These are phyloP conservation scores for Chrosomus eos DNA, from an alignment of 2,797 vertebrate species.

Conservation along the genomic window DNA sequence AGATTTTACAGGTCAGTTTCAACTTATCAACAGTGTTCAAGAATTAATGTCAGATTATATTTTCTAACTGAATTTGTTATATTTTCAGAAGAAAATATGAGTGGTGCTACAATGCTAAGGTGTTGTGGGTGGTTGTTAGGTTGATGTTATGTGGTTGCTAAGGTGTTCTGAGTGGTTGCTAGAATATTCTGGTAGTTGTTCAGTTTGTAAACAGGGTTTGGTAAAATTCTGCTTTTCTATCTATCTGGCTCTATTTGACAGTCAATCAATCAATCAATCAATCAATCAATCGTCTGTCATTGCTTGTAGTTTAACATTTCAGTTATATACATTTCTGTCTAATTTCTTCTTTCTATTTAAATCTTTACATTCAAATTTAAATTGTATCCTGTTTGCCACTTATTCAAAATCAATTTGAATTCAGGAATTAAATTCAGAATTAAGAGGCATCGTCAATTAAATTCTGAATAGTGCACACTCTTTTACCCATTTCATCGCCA, in stretches of 20 bases:
- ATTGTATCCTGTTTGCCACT: background rate
- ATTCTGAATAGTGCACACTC: background rate
- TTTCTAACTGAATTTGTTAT: background rate
- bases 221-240: background rate
- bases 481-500: background rate
- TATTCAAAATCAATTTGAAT: background rate
- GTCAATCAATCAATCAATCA: background rate
- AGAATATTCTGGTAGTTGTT: background rate
- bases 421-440: background rate
- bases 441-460: background rate
- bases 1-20: constrained; percentile 79
- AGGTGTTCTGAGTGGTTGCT: background rate
- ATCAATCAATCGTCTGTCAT: background rate
- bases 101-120: background rate
- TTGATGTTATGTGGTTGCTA: background rate
- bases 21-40: background rate
- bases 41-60: background rate
- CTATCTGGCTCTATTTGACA: background rate
- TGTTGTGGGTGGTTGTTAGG: background rate
- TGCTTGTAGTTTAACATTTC: too few relatives aligned
- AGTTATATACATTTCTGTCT: too few relatives aligned
- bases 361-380: background rate
- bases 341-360: too few relatives aligned
- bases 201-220: background rate
- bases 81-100: background rate